These are phyloP conservation scores for Gallinago paraguaiae DNA, from an alignment of 2,113 vertebrate genomes.

Conservation along the genomic window DNA sequence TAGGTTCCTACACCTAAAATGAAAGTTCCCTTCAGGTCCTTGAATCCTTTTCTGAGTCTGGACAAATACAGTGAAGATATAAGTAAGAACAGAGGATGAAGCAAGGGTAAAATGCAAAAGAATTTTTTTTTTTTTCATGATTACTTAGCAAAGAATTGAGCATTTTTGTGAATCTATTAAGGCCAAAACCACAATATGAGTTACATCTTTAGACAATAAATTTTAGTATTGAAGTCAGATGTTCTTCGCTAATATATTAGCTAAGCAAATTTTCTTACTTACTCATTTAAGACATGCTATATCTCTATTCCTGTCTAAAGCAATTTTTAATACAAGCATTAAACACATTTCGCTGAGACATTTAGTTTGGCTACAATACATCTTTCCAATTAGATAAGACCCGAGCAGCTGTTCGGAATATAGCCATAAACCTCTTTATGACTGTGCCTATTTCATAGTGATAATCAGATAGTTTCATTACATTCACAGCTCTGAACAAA, in stretches of 20 bases:
- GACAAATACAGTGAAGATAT: not conserved
- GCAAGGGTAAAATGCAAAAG: not conserved
- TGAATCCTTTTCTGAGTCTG: not conserved
- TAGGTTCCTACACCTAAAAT: not conserved
- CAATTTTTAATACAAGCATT: not conserved
- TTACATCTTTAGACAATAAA: not conserved
- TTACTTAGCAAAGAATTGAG: not conserved
- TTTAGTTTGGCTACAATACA: not conserved
- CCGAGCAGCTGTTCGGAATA: not conserved
- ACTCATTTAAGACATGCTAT: not conserved
- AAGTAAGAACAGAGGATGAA: not conserved
- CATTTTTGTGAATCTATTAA: not conserved
- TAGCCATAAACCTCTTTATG: not conserved
- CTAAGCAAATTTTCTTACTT: not conserved
- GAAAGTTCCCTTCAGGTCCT: not conserved
- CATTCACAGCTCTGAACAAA: not conserved
- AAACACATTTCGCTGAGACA: not conserved
- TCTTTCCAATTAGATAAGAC: not conserved
- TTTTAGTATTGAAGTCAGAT: not conserved
- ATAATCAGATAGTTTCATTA: not conserved
- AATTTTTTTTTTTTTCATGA: not conserved
- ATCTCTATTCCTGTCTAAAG: not conserved
- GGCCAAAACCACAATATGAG: not conserved
- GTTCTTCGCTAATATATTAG: not conserved
- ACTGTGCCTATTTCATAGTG: not conserved